Percentiles rank a stretch among this genome's conserved stretches.
Evolutionary conservation across 2,113 vertebrate genomes (phyloP).

Genomic region (Xiphophorus hellerii): DNA sequence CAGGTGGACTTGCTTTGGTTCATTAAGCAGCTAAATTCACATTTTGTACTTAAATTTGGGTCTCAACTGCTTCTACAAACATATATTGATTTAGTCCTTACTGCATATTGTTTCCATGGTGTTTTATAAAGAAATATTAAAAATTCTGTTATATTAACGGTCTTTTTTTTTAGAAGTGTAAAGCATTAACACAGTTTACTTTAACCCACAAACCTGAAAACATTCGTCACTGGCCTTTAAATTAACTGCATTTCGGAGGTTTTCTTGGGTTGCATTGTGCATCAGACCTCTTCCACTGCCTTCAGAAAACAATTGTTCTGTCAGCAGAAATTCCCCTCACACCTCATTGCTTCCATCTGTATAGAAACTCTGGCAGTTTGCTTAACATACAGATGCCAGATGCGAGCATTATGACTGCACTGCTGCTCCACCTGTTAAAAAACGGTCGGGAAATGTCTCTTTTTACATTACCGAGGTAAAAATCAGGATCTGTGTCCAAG

Average conservation of each 20-base stretch:
- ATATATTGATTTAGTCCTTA: no score
- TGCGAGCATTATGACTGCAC: slow-evolving; percentile 56
- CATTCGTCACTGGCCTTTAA: not conserved
- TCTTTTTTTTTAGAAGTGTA: not conserved
- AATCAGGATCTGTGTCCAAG: not conserved
- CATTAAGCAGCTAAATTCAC: no score
- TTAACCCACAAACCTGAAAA: not conserved
- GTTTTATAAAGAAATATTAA: no score
- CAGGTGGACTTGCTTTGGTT: not conserved
- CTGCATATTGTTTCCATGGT: no score
- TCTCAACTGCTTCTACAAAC: no score
- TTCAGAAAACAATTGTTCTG: slow-evolving; percentile 32
- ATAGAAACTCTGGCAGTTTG: slow-evolving; percentile 51
- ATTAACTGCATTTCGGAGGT: not conserved
- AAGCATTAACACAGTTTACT: not conserved
- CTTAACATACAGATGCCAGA: slow-evolving; percentile 57
- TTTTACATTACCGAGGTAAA: slow-evolving; percentile 3
- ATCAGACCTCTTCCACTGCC: not conserved
- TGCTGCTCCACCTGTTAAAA: slow-evolving; percentile 56
- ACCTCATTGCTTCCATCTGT: slow-evolving; percentile 70
- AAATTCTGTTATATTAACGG: not conserved
- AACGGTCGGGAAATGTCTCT: slow-evolving; percentile 15
- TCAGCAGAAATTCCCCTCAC: slow-evolving; percentile 57
- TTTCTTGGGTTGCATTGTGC: not conserved
- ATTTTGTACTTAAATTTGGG: no score